phyloP scores from a whole-genome alignment of 1,140 invertebrate genomes.

The Parapsyche elsis region DNA sequence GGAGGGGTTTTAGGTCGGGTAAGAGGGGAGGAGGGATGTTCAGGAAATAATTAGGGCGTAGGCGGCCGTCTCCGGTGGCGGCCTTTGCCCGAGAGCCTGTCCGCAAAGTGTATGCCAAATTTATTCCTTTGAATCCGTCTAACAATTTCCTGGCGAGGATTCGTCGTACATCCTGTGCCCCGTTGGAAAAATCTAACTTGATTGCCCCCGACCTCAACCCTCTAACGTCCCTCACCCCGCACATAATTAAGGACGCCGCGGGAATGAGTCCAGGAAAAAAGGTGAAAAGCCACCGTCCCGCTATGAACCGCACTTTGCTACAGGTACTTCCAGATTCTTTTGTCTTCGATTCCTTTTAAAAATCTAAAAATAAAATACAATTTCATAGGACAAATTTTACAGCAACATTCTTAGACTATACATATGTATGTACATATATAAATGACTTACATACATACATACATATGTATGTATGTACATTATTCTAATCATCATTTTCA shows the following conservation, averaged over 20 bases:
- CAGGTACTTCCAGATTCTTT: too few relatives aligned
- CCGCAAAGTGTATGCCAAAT: slow-evolving; percentile 51
- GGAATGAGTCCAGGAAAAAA: not conserved
- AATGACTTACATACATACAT: too few relatives aligned
- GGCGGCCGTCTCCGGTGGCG: slow-evolving; percentile 1
- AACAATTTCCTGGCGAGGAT: slow-evolving; percentile 46
- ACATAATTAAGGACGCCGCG: not conserved
- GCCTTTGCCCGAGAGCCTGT: slow-evolving; percentile 25
- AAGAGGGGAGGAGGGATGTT: not conserved
- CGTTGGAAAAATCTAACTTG: slow-evolving; percentile 27
- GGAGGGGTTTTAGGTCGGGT: not conserved
- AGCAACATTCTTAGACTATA: too few relatives aligned
- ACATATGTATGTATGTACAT: too few relatives aligned
- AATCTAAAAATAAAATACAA: too few relatives aligned
- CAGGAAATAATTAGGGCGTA: slow-evolving; percentile 45
- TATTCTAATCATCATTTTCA: too few relatives aligned
- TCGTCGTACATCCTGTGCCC: slow-evolving; percentile 15
- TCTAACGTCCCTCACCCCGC: not conserved
- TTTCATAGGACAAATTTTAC: too few relatives aligned
- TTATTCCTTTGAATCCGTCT: slow-evolving; percentile 52
- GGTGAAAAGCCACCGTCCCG: not conserved
- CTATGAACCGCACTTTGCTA: too few relatives aligned
- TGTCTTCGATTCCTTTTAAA: too few relatives aligned
- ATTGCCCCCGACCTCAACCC: slow-evolving; percentile 34
- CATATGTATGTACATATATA: too few relatives aligned